Evolutionary conservation across 2,113 vertebrate species (phyloP), one percentile per base, ranked within the genome.

Genomic region (Octodon degus): DNA sequence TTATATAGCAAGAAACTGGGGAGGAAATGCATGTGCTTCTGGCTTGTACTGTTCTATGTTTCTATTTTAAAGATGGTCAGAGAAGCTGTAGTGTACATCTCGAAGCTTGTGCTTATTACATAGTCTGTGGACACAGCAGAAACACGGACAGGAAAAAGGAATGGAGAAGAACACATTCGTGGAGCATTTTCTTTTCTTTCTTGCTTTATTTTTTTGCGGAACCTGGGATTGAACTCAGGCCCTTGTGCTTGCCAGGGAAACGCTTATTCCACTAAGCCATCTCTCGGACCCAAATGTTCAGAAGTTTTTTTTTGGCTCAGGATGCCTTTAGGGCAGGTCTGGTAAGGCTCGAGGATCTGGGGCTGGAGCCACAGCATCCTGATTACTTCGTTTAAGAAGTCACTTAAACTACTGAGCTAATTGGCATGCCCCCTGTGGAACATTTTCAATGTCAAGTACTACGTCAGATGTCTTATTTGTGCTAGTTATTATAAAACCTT

Each of bases 41-140:
- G 65, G 77, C 22, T 92, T 94, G 63, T 68, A 37, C 74, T 74
- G 70, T n/a, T 80, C 87, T 81, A 68, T 62, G 63, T 85, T 96
- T 82, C 92, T 24, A 85, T 88, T 85, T 50, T 63, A 60, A 85
- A 63, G 93, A 88, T 65, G n/a, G 3, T 67, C 67, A 88, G 32
- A 34, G 68, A 82, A 95, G 76, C 91, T 95, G 86, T 86, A n/a
- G 20, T 58, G 17, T 83, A 65, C 53, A 43, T 62, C 43, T 83
- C 86, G 62, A 89, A 47, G 24, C 37, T n/a, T 47, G 47, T 89
- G 50, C 5, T 72, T 16, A 5, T 76, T 89, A 30, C 10, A 77
- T 34, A 86, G 37, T 16, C 37, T 82, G 62, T 77, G 10, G 72
- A 65, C 19, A 82, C 5, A 70, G 83, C 12, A 94, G 86, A 87